phyloP scores from a whole-genome alignment of 53 echinoderm and acorn worm genomes.

The Glandiceps talaboti region DNA sequence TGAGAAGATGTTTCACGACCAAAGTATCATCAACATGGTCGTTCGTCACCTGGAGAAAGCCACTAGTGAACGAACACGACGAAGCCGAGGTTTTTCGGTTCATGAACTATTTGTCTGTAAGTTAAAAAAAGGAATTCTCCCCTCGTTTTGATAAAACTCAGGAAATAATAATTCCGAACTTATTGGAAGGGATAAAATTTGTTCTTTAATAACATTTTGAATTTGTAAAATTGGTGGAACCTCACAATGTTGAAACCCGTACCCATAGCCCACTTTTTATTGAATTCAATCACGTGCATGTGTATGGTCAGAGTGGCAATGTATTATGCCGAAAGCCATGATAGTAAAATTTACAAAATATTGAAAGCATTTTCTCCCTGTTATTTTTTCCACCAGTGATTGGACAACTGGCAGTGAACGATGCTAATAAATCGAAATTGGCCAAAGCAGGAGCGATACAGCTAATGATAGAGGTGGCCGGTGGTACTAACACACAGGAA shows the following conservation, averaged over 20 bases:
- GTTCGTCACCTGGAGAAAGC: neutral
- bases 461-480: conserved; percentile 44
- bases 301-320: too few relatives aligned
- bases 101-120: neutral
- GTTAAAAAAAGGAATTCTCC: neutral
- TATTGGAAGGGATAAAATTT: too few relatives aligned
- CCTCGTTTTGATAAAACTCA: too few relatives aligned
- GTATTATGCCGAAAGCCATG: too few relatives aligned
- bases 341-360: too few relatives aligned
- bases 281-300: too few relatives aligned
- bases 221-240: too few relatives aligned
- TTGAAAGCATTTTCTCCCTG: too few relatives aligned
- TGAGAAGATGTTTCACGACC: conserved; percentile 16
- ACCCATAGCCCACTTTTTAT: too few relatives aligned
- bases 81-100: neutral
- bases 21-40: neutral
- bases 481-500: neutral
- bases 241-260: too few relatives aligned
- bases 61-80: neutral
- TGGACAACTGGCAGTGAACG: conserved; percentile 59
- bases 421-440: conserved; percentile 68
- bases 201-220: too few relatives aligned
- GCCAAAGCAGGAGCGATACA: conserved; percentile 51
- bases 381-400: neutral
- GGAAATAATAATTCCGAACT: too few relatives aligned